Evolutionary conservation across 2,888 invertebrate genomes (phyloP).

Genomic region (Lithophane ornitopus): DNA sequence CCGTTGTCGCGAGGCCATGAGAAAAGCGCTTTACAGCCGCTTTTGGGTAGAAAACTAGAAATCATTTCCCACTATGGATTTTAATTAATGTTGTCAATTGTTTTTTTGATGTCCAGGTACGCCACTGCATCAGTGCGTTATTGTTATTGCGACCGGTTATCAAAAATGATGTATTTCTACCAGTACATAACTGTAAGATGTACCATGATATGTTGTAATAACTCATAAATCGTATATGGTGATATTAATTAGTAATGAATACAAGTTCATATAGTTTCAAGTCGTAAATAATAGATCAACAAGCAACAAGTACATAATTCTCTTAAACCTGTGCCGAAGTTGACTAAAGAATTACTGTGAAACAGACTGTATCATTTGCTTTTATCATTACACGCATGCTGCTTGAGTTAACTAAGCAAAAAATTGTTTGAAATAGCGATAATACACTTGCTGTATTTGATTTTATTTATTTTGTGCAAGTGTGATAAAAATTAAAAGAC

Average conservation of each 20-base stretch:
- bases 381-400: slow-evolving; percentile 24
- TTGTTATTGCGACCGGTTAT: background rate
- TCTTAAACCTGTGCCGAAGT: background rate
- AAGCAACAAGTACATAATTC: background rate
- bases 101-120: background rate
- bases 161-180: background rate
- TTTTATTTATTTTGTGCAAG: background rate
- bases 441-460: background rate
- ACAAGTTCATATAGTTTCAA: background rate
- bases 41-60: background rate
- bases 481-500: background rate
- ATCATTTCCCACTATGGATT: background rate
- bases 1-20: slow-evolving; percentile 71
- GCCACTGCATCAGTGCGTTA: background rate
- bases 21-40: slow-evolving; percentile 53
- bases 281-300: background rate
- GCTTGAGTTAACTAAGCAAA: slow-evolving; percentile 38
- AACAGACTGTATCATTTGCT: slow-evolving; percentile 29
- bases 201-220: background rate
- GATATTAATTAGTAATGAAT: background rate
- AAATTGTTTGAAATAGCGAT: slow-evolving; percentile 1
- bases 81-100: background rate
- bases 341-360: slow-evolving; percentile 19
- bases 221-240: too few species aligned
- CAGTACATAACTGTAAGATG: background rate